Evolutionary conservation across 2,797 vertebrate genomes (phyloP).

Genomic region (Mionectes olivaceus): DNA sequence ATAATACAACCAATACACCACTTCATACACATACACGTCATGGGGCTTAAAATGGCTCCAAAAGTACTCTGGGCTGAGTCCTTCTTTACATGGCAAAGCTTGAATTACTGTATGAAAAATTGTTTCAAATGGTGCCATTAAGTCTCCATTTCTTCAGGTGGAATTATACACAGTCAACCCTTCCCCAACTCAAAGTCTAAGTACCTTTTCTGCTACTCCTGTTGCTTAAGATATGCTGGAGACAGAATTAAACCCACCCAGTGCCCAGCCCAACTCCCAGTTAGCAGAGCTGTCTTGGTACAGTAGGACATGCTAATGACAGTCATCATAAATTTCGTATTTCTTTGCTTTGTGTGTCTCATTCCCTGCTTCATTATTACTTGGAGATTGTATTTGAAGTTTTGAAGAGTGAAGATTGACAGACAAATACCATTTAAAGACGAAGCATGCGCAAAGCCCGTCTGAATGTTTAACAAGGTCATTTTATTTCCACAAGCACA

Average conservation of each 20-base stretch:
- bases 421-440: neutral
- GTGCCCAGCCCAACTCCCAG: neutral
- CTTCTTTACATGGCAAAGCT: neutral
- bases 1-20: neutral
- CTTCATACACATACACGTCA: neutral
- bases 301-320: neutral
- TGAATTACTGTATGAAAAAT: neutral
- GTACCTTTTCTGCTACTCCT: neutral
- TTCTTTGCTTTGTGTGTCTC: neutral
- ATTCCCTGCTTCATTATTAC: neutral
- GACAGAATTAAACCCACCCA: neutral
- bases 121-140: neutral
- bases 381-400: neutral
- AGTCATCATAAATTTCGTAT: neutral
- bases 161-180: neutral
- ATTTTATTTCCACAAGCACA: conserved; percentile 51
- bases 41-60: neutral
- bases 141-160: neutral
- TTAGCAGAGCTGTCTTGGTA: neutral
- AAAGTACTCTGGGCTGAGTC: neutral
- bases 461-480: conserved; percentile 37
- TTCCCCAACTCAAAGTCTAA: neutral
- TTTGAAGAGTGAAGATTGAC: neutral
- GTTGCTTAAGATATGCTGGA: neutral
- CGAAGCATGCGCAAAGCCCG: neutral